These are phyloP conservation scores for Mixornis gularis DNA, from an alignment of 2,113 vertebrate genomes.

Conservation along the genomic window DNA sequence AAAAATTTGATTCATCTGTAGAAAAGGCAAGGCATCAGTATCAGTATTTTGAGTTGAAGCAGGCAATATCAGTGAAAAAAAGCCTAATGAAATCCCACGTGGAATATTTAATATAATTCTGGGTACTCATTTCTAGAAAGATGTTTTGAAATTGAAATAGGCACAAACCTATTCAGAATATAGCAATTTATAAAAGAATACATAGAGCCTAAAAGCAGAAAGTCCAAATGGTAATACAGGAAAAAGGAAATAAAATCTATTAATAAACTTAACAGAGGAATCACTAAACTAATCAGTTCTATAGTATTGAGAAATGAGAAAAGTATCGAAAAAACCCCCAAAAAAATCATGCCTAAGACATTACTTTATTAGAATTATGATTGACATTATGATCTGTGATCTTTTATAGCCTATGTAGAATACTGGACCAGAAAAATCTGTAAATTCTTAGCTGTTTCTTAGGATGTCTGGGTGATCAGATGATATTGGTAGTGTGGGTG, in stretches of 20 bases:
- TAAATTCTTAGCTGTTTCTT: not conserved
- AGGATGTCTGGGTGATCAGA: not conserved
- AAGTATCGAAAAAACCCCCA: not conserved
- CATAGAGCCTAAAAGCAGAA: not conserved
- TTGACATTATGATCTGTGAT: not conserved
- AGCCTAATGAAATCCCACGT: not conserved
- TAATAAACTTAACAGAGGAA: not conserved
- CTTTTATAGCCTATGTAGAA: not conserved
- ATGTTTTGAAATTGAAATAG: not conserved
- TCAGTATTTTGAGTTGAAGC: not conserved
- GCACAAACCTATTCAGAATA: not conserved
- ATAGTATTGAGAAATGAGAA: not conserved
- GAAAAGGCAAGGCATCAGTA: not conserved
- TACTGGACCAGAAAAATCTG: not conserved
- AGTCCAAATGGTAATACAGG: not conserved
- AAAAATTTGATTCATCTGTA: not conserved
- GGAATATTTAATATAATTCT: not conserved
- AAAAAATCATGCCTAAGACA: not conserved
- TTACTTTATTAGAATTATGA: not conserved
- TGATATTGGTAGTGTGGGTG: not conserved
- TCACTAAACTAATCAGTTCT: not conserved
- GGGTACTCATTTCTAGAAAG: not conserved
- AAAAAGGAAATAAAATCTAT: not conserved
- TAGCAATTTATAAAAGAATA: not conserved
- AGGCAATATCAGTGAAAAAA: not conserved